Evolutionary conservation across 2,797 vertebrate genomes (phyloP).

Genomic region (Bovichtus variegatus): DNA sequence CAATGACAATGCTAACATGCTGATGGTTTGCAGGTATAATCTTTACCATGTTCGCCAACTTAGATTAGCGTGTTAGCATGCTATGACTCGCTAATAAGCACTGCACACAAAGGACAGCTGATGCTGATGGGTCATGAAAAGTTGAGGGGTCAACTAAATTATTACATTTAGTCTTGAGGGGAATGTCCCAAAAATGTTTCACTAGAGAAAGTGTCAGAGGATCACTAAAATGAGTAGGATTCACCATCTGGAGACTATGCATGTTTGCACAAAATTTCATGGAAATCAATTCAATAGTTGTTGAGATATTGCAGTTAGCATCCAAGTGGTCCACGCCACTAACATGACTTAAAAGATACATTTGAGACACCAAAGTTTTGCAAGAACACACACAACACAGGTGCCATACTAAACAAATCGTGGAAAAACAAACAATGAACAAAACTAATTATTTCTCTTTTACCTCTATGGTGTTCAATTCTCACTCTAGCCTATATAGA

Average conservation of each 20-base stretch:
- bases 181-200: neutral
- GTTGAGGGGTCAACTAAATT: neutral
- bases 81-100: neutral
- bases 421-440: slow-evolving; percentile 9
- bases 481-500: slow-evolving; percentile 19
- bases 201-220: neutral
- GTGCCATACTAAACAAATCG: neutral
- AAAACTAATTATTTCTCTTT: slow-evolving; percentile 14
- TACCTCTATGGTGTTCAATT: slow-evolving; percentile 29
- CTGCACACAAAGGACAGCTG: neutral
- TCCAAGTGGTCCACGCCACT: neutral
- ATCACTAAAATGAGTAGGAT: neutral
- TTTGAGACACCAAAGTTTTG: neutral
- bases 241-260: neutral
- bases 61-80: neutral
- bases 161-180: neutral
- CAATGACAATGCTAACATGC: neutral
- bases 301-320: neutral
- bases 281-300: neutral
- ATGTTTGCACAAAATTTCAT: neutral
- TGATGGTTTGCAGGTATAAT: neutral
- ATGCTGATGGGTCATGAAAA: neutral
- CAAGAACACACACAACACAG: neutral
- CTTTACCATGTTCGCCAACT: neutral
- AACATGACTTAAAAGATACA: neutral